These are phyloP conservation scores for Eupithecia tripunctaria DNA, from an alignment of 2,888 invertebrate species.

Conservation along the genomic window DNA sequence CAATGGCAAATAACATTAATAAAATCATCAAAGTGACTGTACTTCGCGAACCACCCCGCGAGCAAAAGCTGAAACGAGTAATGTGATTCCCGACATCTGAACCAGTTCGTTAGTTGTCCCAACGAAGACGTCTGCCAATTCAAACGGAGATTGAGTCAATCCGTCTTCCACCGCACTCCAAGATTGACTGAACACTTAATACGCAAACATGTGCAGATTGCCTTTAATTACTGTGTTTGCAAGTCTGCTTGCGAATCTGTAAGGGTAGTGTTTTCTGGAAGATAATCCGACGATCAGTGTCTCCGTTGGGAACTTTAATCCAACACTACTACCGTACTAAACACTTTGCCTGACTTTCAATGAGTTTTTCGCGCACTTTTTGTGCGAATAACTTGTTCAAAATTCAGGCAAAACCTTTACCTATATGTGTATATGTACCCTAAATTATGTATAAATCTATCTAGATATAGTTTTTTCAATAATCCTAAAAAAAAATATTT, in stretches of 20 bases:
- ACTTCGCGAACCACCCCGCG: slow-evolving; percentile 4
- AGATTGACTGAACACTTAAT: slow-evolving; percentile 42
- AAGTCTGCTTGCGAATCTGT: background rate
- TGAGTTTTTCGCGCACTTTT: too few relatives aligned
- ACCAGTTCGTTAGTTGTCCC: slow-evolving; percentile 10
- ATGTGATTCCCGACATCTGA: slow-evolving; percentile 5
- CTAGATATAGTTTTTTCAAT: background rate
- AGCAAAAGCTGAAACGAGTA: slow-evolving; percentile 3
- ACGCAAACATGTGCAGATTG: slow-evolving; percentile 40
- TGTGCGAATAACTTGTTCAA: too few relatives aligned
- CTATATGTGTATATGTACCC: too few relatives aligned
- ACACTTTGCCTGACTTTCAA: too few relatives aligned
- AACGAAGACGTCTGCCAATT: slow-evolving; percentile 20
- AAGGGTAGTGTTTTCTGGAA: background rate
- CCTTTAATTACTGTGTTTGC: slow-evolving; percentile 39
- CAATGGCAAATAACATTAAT: background rate
- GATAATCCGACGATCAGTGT: too few relatives aligned
- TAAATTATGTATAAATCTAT: too few relatives aligned
- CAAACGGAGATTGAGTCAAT: slow-evolving; percentile 54
- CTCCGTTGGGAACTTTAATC: too few relatives aligned
- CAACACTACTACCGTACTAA: too few relatives aligned
- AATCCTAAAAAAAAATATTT: too few relatives aligned
- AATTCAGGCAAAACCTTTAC: too few relatives aligned
- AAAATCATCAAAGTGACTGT: background rate
- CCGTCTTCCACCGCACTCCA: slow-evolving; percentile 47